These are phyloP conservation scores for Oscheius onirici DNA, from an alignment of 2,888 invertebrate genomes.

Conservation along the genomic window DNA sequence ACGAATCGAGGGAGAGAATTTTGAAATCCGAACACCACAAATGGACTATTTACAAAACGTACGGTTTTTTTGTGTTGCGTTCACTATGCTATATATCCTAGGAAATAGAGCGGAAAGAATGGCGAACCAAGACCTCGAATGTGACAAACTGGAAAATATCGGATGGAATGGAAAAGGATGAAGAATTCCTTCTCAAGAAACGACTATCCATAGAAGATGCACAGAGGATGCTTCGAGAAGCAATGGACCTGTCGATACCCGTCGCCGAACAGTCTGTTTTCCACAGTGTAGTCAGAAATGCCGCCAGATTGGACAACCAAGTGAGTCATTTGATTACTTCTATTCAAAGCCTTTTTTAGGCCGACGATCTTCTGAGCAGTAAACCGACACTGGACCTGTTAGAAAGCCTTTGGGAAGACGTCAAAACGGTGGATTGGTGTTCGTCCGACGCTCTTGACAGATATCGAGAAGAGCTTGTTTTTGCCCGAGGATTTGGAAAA, in stretches of 20 bases:
- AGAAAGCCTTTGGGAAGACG: constrained; percentile 11
- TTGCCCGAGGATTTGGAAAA: constrained; percentile 13
- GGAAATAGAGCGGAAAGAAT: constrained; percentile 20
- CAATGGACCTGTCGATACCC: not conserved
- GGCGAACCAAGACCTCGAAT: not conserved
- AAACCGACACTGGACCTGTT: not conserved
- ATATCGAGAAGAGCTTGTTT: constrained; percentile 4
- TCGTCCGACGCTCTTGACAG: constrained; percentile 7
- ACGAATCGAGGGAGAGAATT: not conserved
- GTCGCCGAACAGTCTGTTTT: not conserved
- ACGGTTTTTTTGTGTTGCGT: not conserved
- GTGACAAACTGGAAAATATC: not conserved
- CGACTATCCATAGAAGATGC: constrained; percentile 1
- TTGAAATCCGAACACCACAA: constrained; percentile 7
- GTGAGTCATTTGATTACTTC: too few relatives aligned
- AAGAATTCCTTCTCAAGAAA: not conserved
- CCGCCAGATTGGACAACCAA: not conserved
- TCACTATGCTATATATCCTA: not conserved
- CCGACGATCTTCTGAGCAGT: not conserved
- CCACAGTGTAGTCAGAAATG: not conserved
- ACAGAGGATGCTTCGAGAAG: constrained; percentile 19
- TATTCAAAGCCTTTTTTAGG: not conserved
- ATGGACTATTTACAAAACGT: constrained; percentile 20
- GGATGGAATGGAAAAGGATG: constrained; percentile 31
- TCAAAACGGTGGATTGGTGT: constrained; percentile 28